Percentiles rank a stretch among this genome's conserved stretches.
phyloP scores from a whole-genome alignment of 2,888 invertebrate genomes.

The Eilema depressum region DNA sequence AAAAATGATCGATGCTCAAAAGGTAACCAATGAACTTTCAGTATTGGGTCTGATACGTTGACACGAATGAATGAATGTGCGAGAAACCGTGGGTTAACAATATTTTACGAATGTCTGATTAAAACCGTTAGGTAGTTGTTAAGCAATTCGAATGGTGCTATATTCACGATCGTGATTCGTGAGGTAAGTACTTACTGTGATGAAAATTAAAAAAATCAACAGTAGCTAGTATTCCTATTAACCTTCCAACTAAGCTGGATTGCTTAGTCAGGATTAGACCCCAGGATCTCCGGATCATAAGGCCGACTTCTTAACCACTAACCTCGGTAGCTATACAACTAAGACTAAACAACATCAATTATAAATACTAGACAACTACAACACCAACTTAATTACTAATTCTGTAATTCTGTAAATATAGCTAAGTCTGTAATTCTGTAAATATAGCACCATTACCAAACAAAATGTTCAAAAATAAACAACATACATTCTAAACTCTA shows the following conservation, averaged over 20 bases:
- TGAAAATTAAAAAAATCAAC: too few species aligned
- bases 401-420: slow-evolving; percentile 4
- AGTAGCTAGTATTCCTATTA: too few species aligned
- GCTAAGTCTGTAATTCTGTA: background rate
- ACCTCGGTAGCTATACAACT: background rate
- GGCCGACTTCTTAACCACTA: too few species aligned
- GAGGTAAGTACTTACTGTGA: background rate
- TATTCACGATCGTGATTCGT: slow-evolving; percentile 17
- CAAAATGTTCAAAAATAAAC: slow-evolving; percentile 56
- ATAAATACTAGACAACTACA: slow-evolving; percentile 1
- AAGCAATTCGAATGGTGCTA: slow-evolving; percentile 30
- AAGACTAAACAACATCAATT: background rate
- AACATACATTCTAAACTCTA: slow-evolving; percentile 74
- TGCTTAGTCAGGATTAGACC: background rate
- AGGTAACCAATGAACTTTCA: background rate
- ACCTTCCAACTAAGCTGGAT: too few species aligned
- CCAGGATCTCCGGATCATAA: too few species aligned
- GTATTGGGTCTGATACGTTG: background rate
- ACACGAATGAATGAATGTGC: background rate
- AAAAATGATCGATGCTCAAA: background rate
- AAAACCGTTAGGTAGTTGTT: slow-evolving; percentile 19
- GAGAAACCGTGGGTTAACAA: slow-evolving; percentile 2
- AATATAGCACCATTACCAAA: slow-evolving; percentile 42
- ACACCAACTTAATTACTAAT: slow-evolving; percentile 1
- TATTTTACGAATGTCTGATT: slow-evolving; percentile 44